phyloP scores from a whole-genome alignment of 2,888 invertebrate species.

The Lasioglossum villosulum region DNA sequence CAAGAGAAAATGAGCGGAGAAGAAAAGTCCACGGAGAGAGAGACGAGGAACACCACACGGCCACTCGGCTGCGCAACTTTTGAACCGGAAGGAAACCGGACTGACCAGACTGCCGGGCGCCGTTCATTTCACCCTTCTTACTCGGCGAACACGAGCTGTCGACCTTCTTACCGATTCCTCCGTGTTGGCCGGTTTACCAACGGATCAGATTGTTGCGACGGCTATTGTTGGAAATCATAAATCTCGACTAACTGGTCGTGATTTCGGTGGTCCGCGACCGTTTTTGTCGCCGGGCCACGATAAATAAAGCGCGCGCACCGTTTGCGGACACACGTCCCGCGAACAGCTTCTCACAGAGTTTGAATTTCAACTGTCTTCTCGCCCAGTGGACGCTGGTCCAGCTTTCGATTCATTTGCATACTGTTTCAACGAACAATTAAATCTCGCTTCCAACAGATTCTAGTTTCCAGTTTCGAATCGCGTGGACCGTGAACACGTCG shows the following conservation, averaged over 20 bases:
- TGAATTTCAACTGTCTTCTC: slow-evolving; percentile 6
- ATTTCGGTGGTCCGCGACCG: slow-evolving; percentile 35
- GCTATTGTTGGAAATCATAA: slow-evolving; percentile 54
- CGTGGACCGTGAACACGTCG: not conserved
- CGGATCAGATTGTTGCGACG: slow-evolving; percentile 41
- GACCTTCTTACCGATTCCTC: slow-evolving; percentile 52
- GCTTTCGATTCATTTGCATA: not conserved
- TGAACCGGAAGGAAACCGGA: slow-evolving; percentile 78
- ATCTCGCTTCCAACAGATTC: not conserved
- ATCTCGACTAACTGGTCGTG: slow-evolving; percentile 49
- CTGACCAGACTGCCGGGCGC: slow-evolving; percentile 82
- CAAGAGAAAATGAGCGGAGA: slow-evolving; percentile 8
- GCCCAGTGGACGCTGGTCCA: not conserved
- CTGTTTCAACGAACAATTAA: not conserved
- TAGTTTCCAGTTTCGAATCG: not conserved
- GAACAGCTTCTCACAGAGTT: slow-evolving; percentile 19
- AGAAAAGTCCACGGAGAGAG: not conserved
- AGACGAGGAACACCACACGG: slow-evolving; percentile 25
- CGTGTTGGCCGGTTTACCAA: slow-evolving; percentile 27
- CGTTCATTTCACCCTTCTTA: slow-evolving; percentile 76
- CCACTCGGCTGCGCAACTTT: slow-evolving; percentile 68
- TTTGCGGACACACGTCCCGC: not conserved
- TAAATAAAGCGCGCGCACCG: slow-evolving; percentile 15
- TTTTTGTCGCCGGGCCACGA: not conserved
- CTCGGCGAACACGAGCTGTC: slow-evolving; percentile 41